Conservation (phyloP, 2,888 invertebrate species). For the Camponotus fellah region DNA sequence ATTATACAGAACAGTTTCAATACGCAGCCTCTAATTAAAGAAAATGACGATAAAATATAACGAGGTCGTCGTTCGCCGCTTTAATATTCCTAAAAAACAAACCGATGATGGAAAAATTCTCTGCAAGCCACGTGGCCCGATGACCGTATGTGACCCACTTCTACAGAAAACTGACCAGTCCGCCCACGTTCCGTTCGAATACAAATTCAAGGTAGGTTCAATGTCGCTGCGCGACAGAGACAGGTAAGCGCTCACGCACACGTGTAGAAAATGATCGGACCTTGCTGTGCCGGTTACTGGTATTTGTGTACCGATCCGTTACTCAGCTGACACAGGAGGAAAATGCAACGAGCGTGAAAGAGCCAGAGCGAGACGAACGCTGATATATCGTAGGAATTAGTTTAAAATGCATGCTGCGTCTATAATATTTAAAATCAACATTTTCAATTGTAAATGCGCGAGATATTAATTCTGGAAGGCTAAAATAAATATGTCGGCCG, state of each 20-base stretch:
- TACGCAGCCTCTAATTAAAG: neutral
- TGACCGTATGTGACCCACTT: constrained; percentile 83
- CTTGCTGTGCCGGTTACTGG: constrained; percentile 54
- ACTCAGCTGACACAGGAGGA: constrained; percentile 69
- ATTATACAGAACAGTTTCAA: neutral
- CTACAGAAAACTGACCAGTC: constrained; percentile 81
- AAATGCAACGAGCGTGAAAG: constrained; percentile 58
- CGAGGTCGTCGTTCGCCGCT: neutral
- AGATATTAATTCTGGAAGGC: neutral
- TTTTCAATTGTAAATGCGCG: neutral
- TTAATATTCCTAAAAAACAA: neutral
- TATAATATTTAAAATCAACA: neutral
- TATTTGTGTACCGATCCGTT: constrained; percentile 75
- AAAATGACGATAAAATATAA: neutral
- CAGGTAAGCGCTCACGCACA: constrained; percentile 49
- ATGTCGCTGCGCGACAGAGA: constrained; percentile 76
- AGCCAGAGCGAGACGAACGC: constrained; percentile 9
- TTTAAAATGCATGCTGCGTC: constrained; percentile 2
- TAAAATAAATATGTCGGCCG: neutral
- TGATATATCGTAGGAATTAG: constrained; percentile 12
- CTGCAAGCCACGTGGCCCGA: constrained; percentile 70
- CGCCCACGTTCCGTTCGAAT: constrained; percentile 82
- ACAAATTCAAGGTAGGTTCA: constrained; percentile 82
- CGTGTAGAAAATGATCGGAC: constrained; percentile 48
- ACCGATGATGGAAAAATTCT: constrained; percentile 67